Evolutionary conservation across 2,797 vertebrate species (phyloP).

Genomic region (Delichon dasypus): DNA sequence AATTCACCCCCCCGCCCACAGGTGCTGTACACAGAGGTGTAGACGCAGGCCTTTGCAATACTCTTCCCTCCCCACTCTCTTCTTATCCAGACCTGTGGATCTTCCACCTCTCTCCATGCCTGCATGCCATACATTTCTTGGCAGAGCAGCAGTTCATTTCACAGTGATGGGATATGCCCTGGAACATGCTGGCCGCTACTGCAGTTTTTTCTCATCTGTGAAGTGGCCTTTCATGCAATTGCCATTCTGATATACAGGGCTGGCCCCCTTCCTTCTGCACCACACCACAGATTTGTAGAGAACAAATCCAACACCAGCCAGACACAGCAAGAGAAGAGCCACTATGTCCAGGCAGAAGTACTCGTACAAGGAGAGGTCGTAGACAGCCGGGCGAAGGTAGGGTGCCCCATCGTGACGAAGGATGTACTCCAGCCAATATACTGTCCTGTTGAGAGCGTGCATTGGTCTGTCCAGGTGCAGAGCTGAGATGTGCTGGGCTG

Average conservation of each 20-base stretch:
- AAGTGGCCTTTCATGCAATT: conserved; percentile 44
- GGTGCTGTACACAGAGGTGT: conserved; percentile 36
- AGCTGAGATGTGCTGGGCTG: conserved; percentile 63
- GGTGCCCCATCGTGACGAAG: conserved; percentile 61
- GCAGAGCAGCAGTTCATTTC: conserved; percentile 40
- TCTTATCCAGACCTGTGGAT: not conserved
- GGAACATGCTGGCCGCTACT: not conserved
- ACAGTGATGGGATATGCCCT: not conserved
- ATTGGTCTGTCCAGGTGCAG: conserved; percentile 66
- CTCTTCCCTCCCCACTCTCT: not conserved
- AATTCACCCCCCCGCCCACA: not conserved
- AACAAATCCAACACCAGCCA: not conserved
- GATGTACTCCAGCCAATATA: conserved; percentile 74
- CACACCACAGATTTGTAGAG: conserved; percentile 32
- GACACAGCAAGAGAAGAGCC: conserved; percentile 32
- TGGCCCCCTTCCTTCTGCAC: conserved; percentile 28
- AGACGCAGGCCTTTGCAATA: not conserved
- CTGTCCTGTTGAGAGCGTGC: conserved; percentile 63
- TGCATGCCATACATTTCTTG: not conserved
- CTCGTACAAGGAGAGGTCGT: conserved; percentile 44
- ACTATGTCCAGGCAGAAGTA: conserved; percentile 70
- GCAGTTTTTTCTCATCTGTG: conserved; percentile 57
- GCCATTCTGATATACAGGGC: conserved; percentile 34
- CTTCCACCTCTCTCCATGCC: not conserved
- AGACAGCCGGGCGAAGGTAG: conserved; percentile 55